phyloP scores from a whole-genome alignment of 2,797 vertebrate species.

The Enteromius viviparus region DNA sequence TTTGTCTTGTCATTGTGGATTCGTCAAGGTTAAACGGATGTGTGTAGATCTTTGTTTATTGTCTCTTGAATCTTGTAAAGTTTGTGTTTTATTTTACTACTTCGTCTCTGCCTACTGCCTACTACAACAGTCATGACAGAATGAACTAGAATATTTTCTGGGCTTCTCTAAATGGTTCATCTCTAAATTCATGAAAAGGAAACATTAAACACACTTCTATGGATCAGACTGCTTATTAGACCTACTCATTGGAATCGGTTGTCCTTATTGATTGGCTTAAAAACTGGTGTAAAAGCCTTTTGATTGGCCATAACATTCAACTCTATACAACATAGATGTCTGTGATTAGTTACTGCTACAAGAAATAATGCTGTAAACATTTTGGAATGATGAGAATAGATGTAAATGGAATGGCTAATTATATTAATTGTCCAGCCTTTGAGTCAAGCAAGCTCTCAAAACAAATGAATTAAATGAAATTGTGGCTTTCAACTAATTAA shows the following conservation, averaged over 20 bases:
- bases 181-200: neutral
- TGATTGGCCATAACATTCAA: neutral
- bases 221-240: neutral
- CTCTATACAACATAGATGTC: neutral
- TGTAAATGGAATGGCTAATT: neutral
- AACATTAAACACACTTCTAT: neutral
- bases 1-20: too few species aligned
- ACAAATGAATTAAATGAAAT: neutral
- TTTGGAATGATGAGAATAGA: neutral
- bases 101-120: too few species aligned
- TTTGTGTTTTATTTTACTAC: too few species aligned
- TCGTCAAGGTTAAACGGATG: too few species aligned
- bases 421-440: constrained; percentile 1
- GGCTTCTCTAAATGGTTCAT: too few species aligned
- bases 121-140: too few species aligned
- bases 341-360: neutral
- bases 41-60: too few species aligned
- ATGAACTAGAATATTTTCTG: neutral
- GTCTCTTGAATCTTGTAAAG: too few species aligned
- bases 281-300: neutral
- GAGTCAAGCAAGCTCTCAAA: neutral
- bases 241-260: neutral
- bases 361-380: neutral
- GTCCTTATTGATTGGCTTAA: neutral
- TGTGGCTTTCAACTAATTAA: constrained; percentile 4